phyloP scores from a whole-genome alignment of 2,113 vertebrate genomes.

The Myotis brandtii region DNA sequence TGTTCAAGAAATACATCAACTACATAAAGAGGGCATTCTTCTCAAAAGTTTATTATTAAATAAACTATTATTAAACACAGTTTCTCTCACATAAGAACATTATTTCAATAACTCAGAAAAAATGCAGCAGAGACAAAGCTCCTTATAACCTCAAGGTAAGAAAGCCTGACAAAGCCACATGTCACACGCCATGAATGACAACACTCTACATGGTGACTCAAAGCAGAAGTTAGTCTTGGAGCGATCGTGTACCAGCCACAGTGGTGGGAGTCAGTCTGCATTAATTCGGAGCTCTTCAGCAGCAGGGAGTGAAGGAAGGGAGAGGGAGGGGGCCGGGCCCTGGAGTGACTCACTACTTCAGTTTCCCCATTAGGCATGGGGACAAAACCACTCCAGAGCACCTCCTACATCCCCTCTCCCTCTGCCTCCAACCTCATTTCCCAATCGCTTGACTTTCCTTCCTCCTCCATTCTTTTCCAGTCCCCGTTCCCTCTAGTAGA shows the following conservation, averaged over 20 bases:
- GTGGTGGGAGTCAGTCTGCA: neutral
- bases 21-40: neutral
- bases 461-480: neutral
- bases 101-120: slow-evolving; percentile 51
- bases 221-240: neutral
- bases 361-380: neutral
- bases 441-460: neutral
- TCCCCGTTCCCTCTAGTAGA: neutral
- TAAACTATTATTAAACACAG: neutral
- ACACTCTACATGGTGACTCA: neutral
- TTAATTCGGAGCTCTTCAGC: neutral
- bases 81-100: neutral
- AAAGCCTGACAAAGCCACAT: neutral
- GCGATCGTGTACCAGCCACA: rapidly evolving
- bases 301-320: neutral
- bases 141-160: neutral
- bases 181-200: neutral
- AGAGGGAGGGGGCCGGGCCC: neutral
- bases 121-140: neutral
- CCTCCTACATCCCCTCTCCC: neutral
- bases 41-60: neutral
- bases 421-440: neutral
- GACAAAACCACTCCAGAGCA: neutral
- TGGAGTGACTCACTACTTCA: neutral
- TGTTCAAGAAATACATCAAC: neutral